Evolutionary conservation across 2,888 invertebrate species (phyloP).

Genomic region (Acanthopleura granulata): DNA sequence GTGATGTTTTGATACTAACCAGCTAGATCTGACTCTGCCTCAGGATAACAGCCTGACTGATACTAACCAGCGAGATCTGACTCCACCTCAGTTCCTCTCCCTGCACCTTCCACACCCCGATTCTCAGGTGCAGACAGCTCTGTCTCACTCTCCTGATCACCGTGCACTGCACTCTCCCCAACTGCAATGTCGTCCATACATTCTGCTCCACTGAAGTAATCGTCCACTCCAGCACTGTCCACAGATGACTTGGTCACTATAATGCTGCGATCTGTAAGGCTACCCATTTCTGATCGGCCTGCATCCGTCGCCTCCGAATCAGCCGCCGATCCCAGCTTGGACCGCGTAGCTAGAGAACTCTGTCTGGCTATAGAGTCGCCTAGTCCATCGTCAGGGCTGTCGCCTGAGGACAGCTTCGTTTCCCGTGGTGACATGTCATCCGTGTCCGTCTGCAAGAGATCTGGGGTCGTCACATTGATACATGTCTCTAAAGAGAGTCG

Average conservation of each 20-base stretch:
- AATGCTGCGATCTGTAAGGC: conserved; percentile 42
- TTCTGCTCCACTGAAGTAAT: conserved; percentile 28
- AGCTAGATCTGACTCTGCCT: too few species aligned
- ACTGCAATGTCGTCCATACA: conserved; percentile 20
- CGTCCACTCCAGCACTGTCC: conserved; percentile 67
- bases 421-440: conserved; percentile 17
- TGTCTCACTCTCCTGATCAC: background rate
- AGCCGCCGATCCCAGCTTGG: conserved; percentile 54
- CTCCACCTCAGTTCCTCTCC: conserved; percentile 27
- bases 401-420: conserved; percentile 35
- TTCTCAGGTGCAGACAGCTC: conserved; percentile 20
- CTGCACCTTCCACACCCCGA: conserved; percentile 27
- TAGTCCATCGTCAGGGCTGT: conserved; percentile 66
- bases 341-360: conserved; percentile 49
- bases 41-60: background rate
- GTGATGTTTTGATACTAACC: too few species aligned
- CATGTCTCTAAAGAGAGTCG: conserved; percentile 39
- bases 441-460: conserved; percentile 43
- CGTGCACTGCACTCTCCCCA: background rate
- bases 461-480: conserved; percentile 15
- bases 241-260: conserved; percentile 70
- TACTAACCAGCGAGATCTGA: conserved; percentile 29
- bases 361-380: conserved; percentile 62
- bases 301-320: conserved; percentile 56
- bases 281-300: conserved; percentile 46